These are phyloP conservation scores for Achatina immaculata DNA, from an alignment of 1,140 invertebrate genomes.

Conservation along the genomic window DNA sequence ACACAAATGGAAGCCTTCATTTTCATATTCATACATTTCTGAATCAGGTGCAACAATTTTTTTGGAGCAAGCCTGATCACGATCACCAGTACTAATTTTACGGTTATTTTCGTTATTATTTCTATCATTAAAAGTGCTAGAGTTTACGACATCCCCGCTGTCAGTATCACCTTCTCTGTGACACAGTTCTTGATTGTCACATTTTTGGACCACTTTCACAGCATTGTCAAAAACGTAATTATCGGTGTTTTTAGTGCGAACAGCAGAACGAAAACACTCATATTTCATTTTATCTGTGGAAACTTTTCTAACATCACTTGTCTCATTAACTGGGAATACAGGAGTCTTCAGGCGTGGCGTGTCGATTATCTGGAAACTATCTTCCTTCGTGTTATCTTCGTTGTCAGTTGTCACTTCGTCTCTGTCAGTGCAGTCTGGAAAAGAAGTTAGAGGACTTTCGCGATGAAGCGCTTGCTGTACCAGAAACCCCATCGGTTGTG, in stretches of 20 bases:
- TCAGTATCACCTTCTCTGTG: neutral
- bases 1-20: too few relatives aligned
- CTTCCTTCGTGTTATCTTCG: neutral
- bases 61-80: too few relatives aligned
- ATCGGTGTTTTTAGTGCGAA: neutral
- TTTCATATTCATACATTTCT: too few relatives aligned
- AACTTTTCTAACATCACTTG: neutral
- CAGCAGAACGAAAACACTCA: too few relatives aligned
- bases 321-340: neutral
- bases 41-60: too few relatives aligned
- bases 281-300: neutral
- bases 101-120: slow-evolving; percentile 10
- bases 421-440: neutral
- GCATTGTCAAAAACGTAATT: neutral
- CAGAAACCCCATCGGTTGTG: slow-evolving; percentile 71
- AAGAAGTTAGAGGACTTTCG: neutral
- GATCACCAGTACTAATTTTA: too few relatives aligned
- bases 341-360: neutral
- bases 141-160: neutral
- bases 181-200: neutral
- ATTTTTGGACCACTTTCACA: neutral
- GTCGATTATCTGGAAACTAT: neutral
- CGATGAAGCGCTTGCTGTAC: slow-evolving; percentile 51
- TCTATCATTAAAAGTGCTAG: slow-evolving; percentile 8
- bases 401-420: neutral